Base-by-base conservation (phyloP, 2,113 vertebrate genomes). In the Cardinalis cardinalis region DNA sequence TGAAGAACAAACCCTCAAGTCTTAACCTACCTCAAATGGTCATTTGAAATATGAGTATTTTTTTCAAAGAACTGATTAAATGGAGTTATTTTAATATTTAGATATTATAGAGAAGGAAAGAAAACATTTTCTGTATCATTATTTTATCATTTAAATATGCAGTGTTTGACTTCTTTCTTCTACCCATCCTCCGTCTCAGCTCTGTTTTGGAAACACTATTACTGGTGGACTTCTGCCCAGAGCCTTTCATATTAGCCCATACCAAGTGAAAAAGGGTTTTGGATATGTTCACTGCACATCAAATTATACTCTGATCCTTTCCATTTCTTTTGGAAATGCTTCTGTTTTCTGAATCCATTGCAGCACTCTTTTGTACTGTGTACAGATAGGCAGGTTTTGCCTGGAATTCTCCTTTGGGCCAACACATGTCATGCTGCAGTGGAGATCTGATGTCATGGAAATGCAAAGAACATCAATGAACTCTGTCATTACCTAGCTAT, bases 101-200 rank as follows among this genome's bases (percentile, higher is more conserved):
- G 40, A 95, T 94, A 85, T 52, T 76, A 49, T 9, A 9, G 12
- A 72, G 32, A 72, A 46, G 5, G 51, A 75, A 95, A 72, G 55
- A 74, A 61, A 2, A 8, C 21, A 25, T 16, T 11, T 49, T 79
- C 7, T 18, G 24, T 18, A 24, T 53, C 29, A 21, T 44, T 73
- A 87, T 2, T 52, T 65, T 23, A 5, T 49, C n/a, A 55, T 84
- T 84, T 89, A 77, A 87, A 6, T 29, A 61, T 44, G 12, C 5
- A 40, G 5, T 18, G 5, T 34, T 46, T 78, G 8, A 68, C 28
- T 64, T 32, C 53, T 70, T 24, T 79, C 14, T 68, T 83, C 32
- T 32, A 12, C 10, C 4, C 3, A 7, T 41, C 8, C 43, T 52
- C 12, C 10, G 53, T 51, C 16, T 77, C 15, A 48, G 7, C 2